These are phyloP conservation scores for Atherinomorus stipes DNA, from an alignment of 2,113 vertebrate species.

Conservation along the genomic window DNA sequence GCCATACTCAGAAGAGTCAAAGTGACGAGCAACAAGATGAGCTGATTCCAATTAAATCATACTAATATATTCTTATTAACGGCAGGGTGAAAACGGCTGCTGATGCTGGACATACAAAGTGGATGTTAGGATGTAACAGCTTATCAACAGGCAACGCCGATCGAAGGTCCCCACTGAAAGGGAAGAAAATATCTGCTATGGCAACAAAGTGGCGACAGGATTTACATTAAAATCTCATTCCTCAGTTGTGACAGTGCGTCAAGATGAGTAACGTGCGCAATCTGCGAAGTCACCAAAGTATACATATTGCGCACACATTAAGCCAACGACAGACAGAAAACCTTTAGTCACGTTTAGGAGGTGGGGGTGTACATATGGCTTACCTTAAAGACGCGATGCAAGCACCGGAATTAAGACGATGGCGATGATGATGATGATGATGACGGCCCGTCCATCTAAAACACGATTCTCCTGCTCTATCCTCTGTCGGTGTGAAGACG, in stretches of 20 bases:
- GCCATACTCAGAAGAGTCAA: constrained; percentile 47
- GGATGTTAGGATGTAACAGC: constrained; percentile 56
- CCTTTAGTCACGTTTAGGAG: constrained; percentile 50
- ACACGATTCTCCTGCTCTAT: constrained; percentile 55
- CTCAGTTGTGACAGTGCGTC: constrained; percentile 77
- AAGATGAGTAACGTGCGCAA: constrained; percentile 76
- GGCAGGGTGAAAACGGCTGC: constrained; percentile 29
- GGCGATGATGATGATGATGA: constrained; percentile 49
- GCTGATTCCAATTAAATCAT: constrained; percentile 64
- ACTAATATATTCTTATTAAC: constrained; percentile 52
- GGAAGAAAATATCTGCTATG: constrained; percentile 56
- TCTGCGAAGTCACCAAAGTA: constrained; percentile 74
- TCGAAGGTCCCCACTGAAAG: constrained; percentile 47
- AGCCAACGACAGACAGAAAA: constrained; percentile 44
- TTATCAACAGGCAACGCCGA: constrained; percentile 80
- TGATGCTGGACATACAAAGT: constrained; percentile 49
- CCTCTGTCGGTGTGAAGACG: constrained; percentile 55
- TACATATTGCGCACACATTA: constrained; percentile 66
- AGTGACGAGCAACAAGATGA: constrained; percentile 47
- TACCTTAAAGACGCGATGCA: constrained; percentile 74
- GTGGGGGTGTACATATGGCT: constrained; percentile 60
- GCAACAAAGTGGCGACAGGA: constrained; percentile 66
- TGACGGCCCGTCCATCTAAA: constrained; percentile 61
- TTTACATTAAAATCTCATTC: constrained; percentile 57
- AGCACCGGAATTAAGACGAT: constrained; percentile 62